Percentiles rank a stretch among this genome's conserved stretches.
Evolutionary conservation across 2,797 vertebrate genomes (phyloP).

Genomic region (Lithobates sylvaticus): DNA sequence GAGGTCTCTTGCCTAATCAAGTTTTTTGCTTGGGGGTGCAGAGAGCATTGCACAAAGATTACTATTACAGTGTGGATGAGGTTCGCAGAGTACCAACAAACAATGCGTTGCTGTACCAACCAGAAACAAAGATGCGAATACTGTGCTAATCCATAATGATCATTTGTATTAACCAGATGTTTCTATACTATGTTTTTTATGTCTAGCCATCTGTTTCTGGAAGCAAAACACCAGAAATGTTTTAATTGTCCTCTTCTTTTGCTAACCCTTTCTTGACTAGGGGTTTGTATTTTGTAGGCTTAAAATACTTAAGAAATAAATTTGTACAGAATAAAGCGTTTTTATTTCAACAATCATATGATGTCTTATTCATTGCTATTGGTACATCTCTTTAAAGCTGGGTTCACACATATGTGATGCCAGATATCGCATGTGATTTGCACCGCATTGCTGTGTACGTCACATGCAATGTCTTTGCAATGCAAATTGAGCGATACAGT

Average conservation of each 20-base stretch:
- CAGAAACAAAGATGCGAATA: constrained; percentile 5
- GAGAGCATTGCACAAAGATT: constrained; percentile 16
- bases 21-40: background rate
- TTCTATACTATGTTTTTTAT: background rate
- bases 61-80: constrained; percentile 37
- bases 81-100: constrained; percentile 25
- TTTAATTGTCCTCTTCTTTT: background rate
- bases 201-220: constrained; percentile 19
- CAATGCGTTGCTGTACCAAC: constrained; percentile 3
- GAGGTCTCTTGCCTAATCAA: constrained; percentile 43
- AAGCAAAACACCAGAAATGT: background rate
- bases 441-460: too few species aligned
- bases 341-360: too few species aligned
- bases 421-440: too few species aligned
- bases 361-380: too few species aligned
- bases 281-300: background rate
- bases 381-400: too few species aligned
- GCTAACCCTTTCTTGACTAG: background rate
- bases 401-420: too few species aligned
- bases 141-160: constrained; percentile 10
- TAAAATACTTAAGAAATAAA: background rate
- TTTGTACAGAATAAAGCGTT: background rate
- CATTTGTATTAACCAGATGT: constrained; percentile 1
- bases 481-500: too few species aligned
- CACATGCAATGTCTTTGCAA: too few species aligned